phyloP scores from a whole-genome alignment of 2,797 vertebrate genomes.

The Acomys russatus region DNA sequence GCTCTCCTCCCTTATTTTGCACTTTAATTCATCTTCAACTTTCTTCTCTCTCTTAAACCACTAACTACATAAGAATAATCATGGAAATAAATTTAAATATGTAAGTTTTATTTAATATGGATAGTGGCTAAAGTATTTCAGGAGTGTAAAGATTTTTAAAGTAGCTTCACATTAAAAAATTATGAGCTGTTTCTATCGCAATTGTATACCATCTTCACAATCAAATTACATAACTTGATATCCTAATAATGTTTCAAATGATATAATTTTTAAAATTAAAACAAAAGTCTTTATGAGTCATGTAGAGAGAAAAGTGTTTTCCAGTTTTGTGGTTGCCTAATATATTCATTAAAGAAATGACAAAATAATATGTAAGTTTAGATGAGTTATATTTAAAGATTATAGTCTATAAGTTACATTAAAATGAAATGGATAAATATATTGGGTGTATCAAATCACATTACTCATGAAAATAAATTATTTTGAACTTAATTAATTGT shows the following conservation, averaged over 20 bases:
- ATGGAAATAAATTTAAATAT: neutral
- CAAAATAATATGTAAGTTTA: neutral
- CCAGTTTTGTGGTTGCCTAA: neutral
- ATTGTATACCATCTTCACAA: neutral
- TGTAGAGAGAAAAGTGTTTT: neutral
- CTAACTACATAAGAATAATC: neutral
- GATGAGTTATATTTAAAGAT: neutral
- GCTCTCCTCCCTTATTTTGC: too few species aligned
- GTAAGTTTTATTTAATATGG: neutral
- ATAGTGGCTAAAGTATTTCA: neutral
- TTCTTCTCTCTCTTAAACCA: too few species aligned
- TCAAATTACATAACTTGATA: neutral
- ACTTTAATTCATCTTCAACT: neutral
- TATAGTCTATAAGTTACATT: neutral
- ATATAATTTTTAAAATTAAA: neutral
- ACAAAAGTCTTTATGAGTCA: neutral
- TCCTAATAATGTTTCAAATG: neutral
- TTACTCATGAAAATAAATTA: conserved; percentile 37
- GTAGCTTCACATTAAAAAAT: conserved; percentile 24
- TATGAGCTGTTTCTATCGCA: neutral
- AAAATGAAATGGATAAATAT: conserved; percentile 20
- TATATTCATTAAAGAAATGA: neutral
- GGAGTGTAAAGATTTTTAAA: conserved; percentile 26
- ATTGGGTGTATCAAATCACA: neutral
- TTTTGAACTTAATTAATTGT: conserved; percentile 77